Base-by-base conservation (phyloP, 2,113 vertebrate genomes). In the Prunella fulvescens region DNA sequence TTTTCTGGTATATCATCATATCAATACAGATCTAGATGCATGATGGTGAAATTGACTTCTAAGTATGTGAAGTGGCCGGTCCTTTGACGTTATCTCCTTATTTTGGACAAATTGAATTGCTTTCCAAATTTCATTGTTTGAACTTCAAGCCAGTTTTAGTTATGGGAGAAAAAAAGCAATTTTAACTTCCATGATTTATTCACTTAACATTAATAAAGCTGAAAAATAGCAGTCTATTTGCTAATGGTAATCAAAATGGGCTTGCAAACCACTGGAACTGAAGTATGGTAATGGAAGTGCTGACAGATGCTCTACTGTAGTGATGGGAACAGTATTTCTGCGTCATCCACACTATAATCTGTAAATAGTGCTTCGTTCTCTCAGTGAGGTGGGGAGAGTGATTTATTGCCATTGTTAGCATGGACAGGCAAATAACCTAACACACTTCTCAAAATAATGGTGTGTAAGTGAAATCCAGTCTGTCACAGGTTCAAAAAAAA, bases 151-250 rank as follows among this genome's bases (percentile, higher is more conserved):
- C 67, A 74, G 37, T 90, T 94, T 90, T 88, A 86, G 74, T 92
- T 86, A 83, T 53, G 82, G 92, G 71, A 93, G 67, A 88, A 88
- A 19, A 86, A 96, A 92, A 70, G 9, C 56, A 78, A 64, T 86
- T 88, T 90, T 82, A 83, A 66, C 51, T 60, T 73, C 51, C 44
- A 20, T 67, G 33, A 85, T 91, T 91, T 95, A 90, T 91, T 94
- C 85, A 66, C 39, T 86, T 93, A 90, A 85, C 85, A 53, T 92
- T 92, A 92, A 92, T 96, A 95, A 92, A 91, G 57, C 61, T 95
- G 90, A 86, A 96, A 95, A 91, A 88, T 70, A 93, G 40, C 70
- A 25, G 56, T 47, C 54, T 79, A 0, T 72, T 92, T 72, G 67
- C 37, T 92, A 76, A 76, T 19, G n/a, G 76, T 80, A 88, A 80